Conservation (phyloP, 2,113 vertebrate genomes). For the Triplophysa rosa region DNA sequence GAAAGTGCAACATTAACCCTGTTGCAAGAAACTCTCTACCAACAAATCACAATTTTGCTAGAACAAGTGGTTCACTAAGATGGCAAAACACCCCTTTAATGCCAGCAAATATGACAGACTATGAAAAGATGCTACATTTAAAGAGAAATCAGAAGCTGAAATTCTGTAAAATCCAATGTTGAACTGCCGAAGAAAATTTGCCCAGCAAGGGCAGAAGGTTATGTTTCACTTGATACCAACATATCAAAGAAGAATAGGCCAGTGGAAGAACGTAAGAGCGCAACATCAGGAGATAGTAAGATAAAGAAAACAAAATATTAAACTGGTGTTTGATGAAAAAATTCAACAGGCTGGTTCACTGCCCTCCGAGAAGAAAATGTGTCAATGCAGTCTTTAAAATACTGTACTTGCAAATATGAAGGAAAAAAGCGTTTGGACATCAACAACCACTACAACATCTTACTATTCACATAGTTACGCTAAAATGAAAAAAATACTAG, state of each 20-base stretch:
- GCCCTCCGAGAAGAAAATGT: background rate
- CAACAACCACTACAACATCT: background rate
- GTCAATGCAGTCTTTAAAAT: no score
- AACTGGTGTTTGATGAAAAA: background rate
- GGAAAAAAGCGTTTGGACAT: background rate
- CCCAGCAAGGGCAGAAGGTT: background rate
- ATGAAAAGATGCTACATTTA: background rate
- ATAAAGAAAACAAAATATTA: background rate
- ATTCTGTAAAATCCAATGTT: background rate
- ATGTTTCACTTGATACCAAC: background rate
- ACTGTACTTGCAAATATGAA: background rate
- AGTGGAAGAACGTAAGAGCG: background rate
- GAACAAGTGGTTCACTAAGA: background rate
- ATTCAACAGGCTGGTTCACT: background rate
- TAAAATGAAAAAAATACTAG: no score
- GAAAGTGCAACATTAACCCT: background rate
- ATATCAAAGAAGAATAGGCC: background rate
- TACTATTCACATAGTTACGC: background rate
- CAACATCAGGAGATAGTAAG: background rate
- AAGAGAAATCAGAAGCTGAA: background rate
- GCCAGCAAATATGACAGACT: constrained; percentile 5
- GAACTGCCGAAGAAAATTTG: background rate
- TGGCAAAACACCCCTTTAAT: background rate
- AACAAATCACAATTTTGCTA: background rate
- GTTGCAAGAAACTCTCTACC: background rate